Conservation (phyloP, 2,797 vertebrate genomes). For the Sebastes vulpes region DNA sequence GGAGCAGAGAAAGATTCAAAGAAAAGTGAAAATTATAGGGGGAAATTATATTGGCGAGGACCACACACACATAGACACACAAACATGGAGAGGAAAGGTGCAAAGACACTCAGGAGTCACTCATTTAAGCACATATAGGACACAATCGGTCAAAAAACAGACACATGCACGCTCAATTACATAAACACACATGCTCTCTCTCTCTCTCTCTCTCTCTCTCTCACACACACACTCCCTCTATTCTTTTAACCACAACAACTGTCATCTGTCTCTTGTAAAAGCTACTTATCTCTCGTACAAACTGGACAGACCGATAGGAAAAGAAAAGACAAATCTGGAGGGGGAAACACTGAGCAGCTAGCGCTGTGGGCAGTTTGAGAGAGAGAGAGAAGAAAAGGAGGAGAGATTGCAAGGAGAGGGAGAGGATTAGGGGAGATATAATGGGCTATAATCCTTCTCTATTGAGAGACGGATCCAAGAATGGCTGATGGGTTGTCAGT, state of each 20-base stretch:
- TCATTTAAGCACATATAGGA: background rate
- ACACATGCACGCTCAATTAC: background rate
- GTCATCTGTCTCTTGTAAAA: constrained; percentile 17
- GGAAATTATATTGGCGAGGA: constrained; percentile 17
- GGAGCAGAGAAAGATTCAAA: constrained; percentile 51
- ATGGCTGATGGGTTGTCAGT: constrained; percentile 40
- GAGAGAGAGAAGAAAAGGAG: constrained; percentile 3
- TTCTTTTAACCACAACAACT: constrained; percentile 8
- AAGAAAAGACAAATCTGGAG: constrained; percentile 21
- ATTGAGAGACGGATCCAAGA: constrained; percentile 40
- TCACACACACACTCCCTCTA: background rate
- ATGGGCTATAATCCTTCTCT: constrained; percentile 60
- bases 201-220: background rate
- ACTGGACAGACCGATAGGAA: constrained; percentile 7
- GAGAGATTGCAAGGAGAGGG: constrained; percentile 18
- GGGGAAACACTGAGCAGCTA: background rate
- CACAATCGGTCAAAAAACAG: background rate
- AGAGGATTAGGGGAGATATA: constrained; percentile 62
- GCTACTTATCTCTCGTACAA: constrained; percentile 34
- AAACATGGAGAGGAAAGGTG: background rate
- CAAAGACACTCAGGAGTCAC: constrained; percentile 13
- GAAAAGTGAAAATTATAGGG: constrained; percentile 54
- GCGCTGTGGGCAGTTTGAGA: constrained; percentile 10
- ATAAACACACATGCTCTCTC: background rate
- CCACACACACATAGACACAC: constrained; percentile 28